A percentile compares a stretch with the other conserved stretches of the same genome.
Conservation (phyloP, 2,113 vertebrate species). For the Nettapus auritus region DNA sequence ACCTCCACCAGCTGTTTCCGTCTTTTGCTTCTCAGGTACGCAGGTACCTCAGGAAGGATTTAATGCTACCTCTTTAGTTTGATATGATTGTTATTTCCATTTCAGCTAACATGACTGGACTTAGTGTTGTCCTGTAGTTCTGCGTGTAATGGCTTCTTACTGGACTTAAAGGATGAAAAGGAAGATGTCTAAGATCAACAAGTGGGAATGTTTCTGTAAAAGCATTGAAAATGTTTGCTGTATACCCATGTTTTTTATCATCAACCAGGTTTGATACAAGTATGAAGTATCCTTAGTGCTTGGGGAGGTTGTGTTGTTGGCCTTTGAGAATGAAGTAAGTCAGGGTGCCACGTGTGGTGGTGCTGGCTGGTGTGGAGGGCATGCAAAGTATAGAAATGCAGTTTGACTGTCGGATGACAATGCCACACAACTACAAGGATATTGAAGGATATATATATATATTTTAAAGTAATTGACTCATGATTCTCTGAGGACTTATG, state of each 20-base stretch:
- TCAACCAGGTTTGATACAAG: fast-evolving
- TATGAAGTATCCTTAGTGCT: neutral
- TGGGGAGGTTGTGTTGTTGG: neutral
- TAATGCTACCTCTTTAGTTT: neutral
- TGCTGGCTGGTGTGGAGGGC: neutral
- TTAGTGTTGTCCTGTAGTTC: neutral
- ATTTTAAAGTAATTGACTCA: neutral
- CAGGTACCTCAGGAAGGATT: neutral
- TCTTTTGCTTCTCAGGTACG: neutral
- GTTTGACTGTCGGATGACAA: neutral
- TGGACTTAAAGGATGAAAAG: neutral
- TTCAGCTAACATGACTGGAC: neutral
- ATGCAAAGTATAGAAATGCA: neutral
- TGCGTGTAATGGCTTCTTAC: neutral
- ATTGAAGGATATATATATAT: neutral
- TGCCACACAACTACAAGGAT: neutral
- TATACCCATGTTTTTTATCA: neutral
- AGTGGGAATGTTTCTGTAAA: neutral
- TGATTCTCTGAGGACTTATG: neutral
- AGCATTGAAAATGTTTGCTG: neutral
- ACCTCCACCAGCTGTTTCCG: neutral
- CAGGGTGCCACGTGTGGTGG: neutral
- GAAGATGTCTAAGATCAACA: neutral
- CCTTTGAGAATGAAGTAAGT: neutral
- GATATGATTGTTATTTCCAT: neutral